Evolutionary conservation across 2,888 invertebrate species (phyloP).

Genomic region (Aphidius colemani): DNA sequence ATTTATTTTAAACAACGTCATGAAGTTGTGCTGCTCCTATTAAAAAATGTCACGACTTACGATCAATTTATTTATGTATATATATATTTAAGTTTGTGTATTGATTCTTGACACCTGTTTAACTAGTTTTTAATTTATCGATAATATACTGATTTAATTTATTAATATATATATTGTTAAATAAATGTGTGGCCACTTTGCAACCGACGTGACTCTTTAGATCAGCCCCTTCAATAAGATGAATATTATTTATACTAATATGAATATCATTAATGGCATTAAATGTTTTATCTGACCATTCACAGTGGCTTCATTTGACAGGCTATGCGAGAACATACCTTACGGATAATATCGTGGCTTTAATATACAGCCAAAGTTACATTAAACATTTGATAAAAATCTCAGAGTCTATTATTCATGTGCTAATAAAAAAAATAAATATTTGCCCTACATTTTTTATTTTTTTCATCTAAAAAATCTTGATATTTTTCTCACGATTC

Average conservation of each 20-base stretch:
- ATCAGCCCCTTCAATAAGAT: neutral
- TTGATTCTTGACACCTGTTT: slow-evolving; percentile 18
- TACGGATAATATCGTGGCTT: slow-evolving; percentile 5
- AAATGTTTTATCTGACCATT: slow-evolving; percentile 19
- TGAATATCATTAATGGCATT: slow-evolving; percentile 26
- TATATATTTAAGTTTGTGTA: slow-evolving; percentile 4
- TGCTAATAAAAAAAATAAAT: neutral
- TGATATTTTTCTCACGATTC: slow-evolving; percentile 20
- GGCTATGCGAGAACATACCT: slow-evolving; percentile 17
- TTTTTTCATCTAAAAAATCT: neutral
- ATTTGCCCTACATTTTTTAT: neutral
- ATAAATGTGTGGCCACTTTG: neutral
- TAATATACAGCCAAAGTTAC: too few relatives aligned
- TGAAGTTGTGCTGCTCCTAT: too few relatives aligned
- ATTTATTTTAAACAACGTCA: too few relatives aligned
- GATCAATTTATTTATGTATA: slow-evolving; percentile 20
- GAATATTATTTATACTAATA: neutral
- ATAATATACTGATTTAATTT: neutral
- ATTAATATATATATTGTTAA: too few relatives aligned
- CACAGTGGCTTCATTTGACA: neutral
- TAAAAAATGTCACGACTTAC: neutral
- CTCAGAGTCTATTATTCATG: too few relatives aligned
- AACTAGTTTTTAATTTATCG: slow-evolving; percentile 21
- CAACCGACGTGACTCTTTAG: slow-evolving; percentile 14
- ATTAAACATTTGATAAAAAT: too few relatives aligned